Conservation (phyloP, 1,140 invertebrate species). For the Sinonovacula constricta region DNA sequence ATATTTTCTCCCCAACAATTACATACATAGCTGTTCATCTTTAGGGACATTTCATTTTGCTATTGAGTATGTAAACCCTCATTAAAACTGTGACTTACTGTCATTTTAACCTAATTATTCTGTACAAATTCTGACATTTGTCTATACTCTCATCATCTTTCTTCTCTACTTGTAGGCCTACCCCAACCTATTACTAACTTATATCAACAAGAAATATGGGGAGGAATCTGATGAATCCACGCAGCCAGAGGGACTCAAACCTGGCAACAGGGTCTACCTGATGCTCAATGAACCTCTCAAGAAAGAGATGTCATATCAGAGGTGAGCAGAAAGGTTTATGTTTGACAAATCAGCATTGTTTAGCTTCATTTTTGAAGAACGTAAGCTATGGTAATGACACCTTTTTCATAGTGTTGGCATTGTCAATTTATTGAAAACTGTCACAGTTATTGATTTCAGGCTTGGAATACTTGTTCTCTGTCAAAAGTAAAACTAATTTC, state of each 20-base stretch:
- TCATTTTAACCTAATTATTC: not conserved
- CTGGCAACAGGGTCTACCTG: slow-evolving; percentile 62
- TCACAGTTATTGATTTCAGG: too few species aligned
- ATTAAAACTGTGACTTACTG: too few species aligned
- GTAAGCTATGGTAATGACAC: too few species aligned
- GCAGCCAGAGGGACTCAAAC: slow-evolving; percentile 54
- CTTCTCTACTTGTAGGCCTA: slow-evolving; percentile 65
- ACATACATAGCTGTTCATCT: too few species aligned
- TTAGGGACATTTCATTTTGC: too few species aligned
- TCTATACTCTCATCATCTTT: not conserved
- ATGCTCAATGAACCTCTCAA: slow-evolving; percentile 65
- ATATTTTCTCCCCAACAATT: too few species aligned
- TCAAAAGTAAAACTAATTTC: too few species aligned
- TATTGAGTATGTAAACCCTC: too few species aligned
- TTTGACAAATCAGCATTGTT: not conserved
- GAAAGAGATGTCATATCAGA: slow-evolving; percentile 67
- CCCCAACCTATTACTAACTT: slow-evolving; percentile 71
- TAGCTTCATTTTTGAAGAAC: slow-evolving; percentile 3
- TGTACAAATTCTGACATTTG: not conserved
- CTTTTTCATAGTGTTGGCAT: too few species aligned
- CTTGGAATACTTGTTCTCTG: too few species aligned
- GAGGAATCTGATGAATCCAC: slow-evolving; percentile 57
- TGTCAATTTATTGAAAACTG: too few species aligned
- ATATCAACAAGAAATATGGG: slow-evolving; percentile 65
- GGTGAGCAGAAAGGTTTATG: slow-evolving; percentile 50